phyloP scores from a whole-genome alignment of 2,797 vertebrate species.

The Anableps anableps region DNA sequence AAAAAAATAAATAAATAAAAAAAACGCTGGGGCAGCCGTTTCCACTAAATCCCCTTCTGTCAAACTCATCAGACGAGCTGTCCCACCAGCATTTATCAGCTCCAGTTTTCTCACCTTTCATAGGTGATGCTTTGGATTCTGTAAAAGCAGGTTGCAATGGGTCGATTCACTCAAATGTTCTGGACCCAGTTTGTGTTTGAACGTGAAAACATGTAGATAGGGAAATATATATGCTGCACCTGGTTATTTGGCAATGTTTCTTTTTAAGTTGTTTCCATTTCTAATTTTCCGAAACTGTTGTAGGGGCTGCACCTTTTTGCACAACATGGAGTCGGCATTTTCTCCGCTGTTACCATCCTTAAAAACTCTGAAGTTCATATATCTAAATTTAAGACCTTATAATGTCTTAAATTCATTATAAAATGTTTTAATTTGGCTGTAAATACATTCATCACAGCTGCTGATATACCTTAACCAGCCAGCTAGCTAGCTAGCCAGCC shows the following conservation, averaged over 20 bases:
- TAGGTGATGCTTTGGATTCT: neutral
- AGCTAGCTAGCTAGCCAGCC: too few relatives aligned
- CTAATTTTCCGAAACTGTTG: neutral
- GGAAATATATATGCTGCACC: neutral
- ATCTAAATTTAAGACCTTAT: too few relatives aligned
- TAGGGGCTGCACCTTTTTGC: neutral
- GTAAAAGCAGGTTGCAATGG: neutral
- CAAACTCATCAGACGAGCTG: slow-evolving; percentile 46
- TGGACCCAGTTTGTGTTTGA: neutral
- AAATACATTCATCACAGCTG: too few relatives aligned
- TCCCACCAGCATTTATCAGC: slow-evolving; percentile 14
- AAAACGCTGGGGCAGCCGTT: slow-evolving; percentile 54
- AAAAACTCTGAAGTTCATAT: too few relatives aligned
- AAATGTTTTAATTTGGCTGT: too few relatives aligned
- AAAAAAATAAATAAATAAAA: neutral
- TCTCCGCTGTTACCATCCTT: too few relatives aligned
- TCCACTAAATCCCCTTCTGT: slow-evolving; percentile 55
- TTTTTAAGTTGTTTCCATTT: neutral
- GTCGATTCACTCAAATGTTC: neutral
- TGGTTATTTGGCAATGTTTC: neutral
- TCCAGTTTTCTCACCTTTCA: neutral
- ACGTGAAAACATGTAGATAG: neutral
- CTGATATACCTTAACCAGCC: too few relatives aligned
- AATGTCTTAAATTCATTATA: too few relatives aligned
- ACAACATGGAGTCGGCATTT: too few relatives aligned